Evolutionary conservation across 2,113 vertebrate genomes (phyloP).

Genomic region (Thamnophis sirtalis): DNA sequence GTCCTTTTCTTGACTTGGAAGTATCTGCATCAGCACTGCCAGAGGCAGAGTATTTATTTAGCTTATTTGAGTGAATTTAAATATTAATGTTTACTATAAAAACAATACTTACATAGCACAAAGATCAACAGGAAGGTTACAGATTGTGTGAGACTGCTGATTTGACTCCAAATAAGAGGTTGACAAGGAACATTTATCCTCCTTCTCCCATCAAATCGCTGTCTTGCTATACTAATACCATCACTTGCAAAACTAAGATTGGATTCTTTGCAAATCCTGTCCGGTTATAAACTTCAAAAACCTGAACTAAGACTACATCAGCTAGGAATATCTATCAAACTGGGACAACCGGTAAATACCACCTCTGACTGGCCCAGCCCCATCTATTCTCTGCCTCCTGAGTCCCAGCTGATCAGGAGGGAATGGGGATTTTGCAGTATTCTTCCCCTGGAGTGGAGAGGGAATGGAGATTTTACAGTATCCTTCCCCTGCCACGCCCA

Average conservation of each 20-base stretch:
- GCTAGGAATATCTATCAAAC: background rate
- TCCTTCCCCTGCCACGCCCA: too few species aligned
- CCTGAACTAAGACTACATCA: background rate
- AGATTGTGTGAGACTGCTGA: background rate
- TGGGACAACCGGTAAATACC: background rate
- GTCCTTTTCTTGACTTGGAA: background rate
- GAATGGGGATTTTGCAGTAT: too few species aligned
- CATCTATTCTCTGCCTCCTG: too few species aligned
- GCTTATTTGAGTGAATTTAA: background rate
- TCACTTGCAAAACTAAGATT: background rate
- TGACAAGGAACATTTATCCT: background rate
- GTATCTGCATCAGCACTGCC: background rate
- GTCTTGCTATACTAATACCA: background rate
- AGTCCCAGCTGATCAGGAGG: too few species aligned
- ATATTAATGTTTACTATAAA: background rate
- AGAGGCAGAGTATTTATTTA: background rate
- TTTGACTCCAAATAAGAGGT: background rate
- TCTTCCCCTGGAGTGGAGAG: too few species aligned
- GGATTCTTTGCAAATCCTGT: background rate
- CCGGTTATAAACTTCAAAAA: background rate
- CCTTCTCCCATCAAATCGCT: background rate
- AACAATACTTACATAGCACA: background rate
- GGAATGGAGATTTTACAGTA: too few species aligned
- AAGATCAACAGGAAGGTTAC: background rate
- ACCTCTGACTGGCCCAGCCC: too few species aligned